Base-by-base conservation (phyloP, 2,113 vertebrate genomes). In the Naja naja region DNA sequence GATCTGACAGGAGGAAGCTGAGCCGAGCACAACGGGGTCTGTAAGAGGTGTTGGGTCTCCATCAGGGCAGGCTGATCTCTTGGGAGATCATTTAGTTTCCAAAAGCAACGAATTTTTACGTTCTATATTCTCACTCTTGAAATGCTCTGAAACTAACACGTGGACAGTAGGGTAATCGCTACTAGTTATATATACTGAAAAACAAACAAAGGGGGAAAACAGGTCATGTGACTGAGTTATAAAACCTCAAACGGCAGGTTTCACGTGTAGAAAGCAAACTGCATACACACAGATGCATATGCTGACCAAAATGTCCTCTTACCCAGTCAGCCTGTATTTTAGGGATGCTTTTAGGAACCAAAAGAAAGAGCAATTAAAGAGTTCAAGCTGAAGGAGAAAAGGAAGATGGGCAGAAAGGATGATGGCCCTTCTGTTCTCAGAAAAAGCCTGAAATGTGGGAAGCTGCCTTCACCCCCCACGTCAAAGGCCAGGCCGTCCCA, bases 261-360 rank as follows among this genome's bases (percentile, higher is more conserved):
- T 43, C 74, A 22, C 18, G 74, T 1, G 7, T 22, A 22, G 18
- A 43, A 81, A 81, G 74, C 20, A 20, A 81, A 81, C 18, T 18
- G 39, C 69, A 39, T 18, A 7, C n/a, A 74, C n/a, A 39, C 69
- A 81, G 69, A n/a, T 39, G 69, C 69, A 9, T 8, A 81, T 81
- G 69, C 69, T 81, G 69, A 81, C 69, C 69, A 74, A 34, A 74
- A 53, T 2, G n/a, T 81, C 22, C 18, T 39, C 45, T 53, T 23
- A 6, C 34, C 22, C n/a, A 4, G 12, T 43, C n/a, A 39, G n/a
- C n/a, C 64, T 22, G 69, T 55, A 4, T 53, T 81, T 90, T 11
- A 53, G 53, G 91, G 74, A 43, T 87, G n/a, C 3, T 95, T 96
- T 95, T 94, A 89, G 81, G 91, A 89, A 55, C 90, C 93, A 93